Evolutionary conservation across 2,888 invertebrate species (phyloP).

Genomic region (Notodonta ziczac): DNA sequence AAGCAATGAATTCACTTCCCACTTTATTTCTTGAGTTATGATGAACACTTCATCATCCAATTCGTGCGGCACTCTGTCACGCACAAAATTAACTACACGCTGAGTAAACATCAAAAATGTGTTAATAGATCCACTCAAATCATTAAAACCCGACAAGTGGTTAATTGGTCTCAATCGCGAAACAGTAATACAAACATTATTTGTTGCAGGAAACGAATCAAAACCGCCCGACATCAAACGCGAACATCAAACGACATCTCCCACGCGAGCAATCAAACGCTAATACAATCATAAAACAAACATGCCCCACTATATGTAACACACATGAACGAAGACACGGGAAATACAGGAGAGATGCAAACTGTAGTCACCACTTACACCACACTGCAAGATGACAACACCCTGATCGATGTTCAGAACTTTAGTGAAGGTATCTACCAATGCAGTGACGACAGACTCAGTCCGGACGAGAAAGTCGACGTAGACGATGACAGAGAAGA

Average conservation of each 20-base stretch:
- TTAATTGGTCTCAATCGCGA: slow-evolving; percentile 41
- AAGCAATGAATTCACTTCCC: background rate
- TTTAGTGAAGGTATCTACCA: slow-evolving; percentile 45
- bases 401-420: slow-evolving; percentile 38
- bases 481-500: slow-evolving; percentile 67
- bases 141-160: slow-evolving; percentile 5
- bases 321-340: slow-evolving; percentile 71
- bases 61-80: background rate
- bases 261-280: slow-evolving; percentile 63
- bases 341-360: slow-evolving; percentile 69
- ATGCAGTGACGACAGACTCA: slow-evolving; percentile 54
- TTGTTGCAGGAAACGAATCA: slow-evolving; percentile 74
- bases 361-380: slow-evolving; percentile 68
- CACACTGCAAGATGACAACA: slow-evolving; percentile 53
- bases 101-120: slow-evolving; percentile 3
- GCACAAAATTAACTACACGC: slow-evolving; percentile 1
- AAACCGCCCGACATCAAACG: slow-evolving; percentile 66
- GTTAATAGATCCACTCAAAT: slow-evolving; percentile 8
- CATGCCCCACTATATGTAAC: slow-evolving; percentile 68
- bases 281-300: slow-evolving; percentile 81
- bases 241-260: slow-evolving; percentile 63
- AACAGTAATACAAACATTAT: slow-evolving; percentile 62
- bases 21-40: background rate
- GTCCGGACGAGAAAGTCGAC: slow-evolving; percentile 63
- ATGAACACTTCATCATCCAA: background rate